Evolutionary conservation across 1,140 invertebrate species (phyloP).

Genomic region (Drosophila mojavensis): DNA sequence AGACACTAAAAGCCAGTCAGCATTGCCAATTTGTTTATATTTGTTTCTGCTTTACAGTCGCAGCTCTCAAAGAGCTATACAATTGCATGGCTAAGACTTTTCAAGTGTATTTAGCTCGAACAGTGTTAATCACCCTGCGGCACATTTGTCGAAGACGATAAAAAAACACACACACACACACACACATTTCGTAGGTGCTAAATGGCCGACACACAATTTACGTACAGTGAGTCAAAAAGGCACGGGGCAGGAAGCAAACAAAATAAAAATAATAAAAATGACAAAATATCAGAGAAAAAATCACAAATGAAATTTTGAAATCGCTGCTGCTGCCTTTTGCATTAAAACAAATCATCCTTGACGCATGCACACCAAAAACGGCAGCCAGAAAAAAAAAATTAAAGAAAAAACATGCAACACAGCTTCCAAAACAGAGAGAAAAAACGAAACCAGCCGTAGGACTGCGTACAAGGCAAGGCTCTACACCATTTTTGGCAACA

Average conservation of each 20-base stretch:
- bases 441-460: conserved; percentile 64
- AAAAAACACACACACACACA: conserved; percentile 6
- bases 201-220: conserved; percentile 1
- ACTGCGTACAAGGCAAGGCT: conserved; percentile 79
- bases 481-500: conserved; percentile 75
- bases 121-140: conserved; percentile 18
- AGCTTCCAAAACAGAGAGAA: conserved; percentile 31
- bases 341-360: conserved; percentile 76
- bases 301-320: neutral
- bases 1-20: conserved; percentile 24
- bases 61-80: conserved; percentile 22
- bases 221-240: conserved; percentile 13
- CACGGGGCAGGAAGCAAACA: neutral
- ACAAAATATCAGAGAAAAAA: neutral
- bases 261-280: neutral
- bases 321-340: conserved; percentile 45
- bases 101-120: conserved; percentile 3
- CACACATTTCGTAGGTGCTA: conserved; percentile 31
- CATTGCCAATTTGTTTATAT: conserved; percentile 47
- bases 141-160: conserved; percentile 2
- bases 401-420: conserved; percentile 17
- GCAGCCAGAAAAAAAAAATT: conserved; percentile 43
- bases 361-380: conserved; percentile 79
- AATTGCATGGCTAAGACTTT: conserved; percentile 17
- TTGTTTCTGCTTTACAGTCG: conserved; percentile 8